A percentile compares a stretch with the other conserved stretches of the same genome.
phyloP scores from a whole-genome alignment of 1,140 invertebrate genomes.

The Leucophenga varia region DNA sequence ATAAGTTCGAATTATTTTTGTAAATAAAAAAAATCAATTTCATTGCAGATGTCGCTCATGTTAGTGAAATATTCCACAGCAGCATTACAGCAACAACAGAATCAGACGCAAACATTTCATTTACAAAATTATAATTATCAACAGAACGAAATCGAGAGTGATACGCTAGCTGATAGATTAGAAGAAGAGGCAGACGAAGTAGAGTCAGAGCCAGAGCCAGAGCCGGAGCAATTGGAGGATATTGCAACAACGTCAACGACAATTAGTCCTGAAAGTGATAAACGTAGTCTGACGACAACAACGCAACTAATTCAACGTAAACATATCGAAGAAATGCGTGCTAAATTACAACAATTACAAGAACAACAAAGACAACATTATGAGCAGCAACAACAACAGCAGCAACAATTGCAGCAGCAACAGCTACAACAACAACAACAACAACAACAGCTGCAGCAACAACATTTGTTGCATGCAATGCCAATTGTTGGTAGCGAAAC shows the following conservation, averaged over 20 bases:
- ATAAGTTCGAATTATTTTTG: too few relatives aligned
- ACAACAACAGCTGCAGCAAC: conserved; percentile 18
- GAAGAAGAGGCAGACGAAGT: conserved; percentile 27
- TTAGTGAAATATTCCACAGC: conserved; percentile 51
- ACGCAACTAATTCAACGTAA: conserved; percentile 13
- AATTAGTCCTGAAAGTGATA: conserved; percentile 26
- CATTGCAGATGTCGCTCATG: conserved; percentile 48
- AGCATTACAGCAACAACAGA: conserved; percentile 26
- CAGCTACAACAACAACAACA: conserved; percentile 36
- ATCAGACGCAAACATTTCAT: conserved; percentile 8
- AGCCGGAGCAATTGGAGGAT: conserved; percentile 4
- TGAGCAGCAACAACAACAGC: conserved; percentile 33
- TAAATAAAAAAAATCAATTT: conserved; percentile 4
- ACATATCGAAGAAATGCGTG: conserved; percentile 48
- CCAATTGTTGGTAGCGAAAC: conserved; percentile 29
- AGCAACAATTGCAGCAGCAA: conserved; percentile 25
- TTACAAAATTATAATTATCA: conserved; percentile 8
- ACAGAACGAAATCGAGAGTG: conserved; percentile 3
- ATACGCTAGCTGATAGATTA: too few relatives aligned
- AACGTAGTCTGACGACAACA: conserved; percentile 12
- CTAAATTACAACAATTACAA: conserved; percentile 45
- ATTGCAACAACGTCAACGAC: conserved; percentile 2
- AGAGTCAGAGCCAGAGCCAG: conserved; percentile 22
- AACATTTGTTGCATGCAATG: conserved; percentile 19
- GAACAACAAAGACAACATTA: conserved; percentile 46